Evolutionary conservation across 2,113 vertebrate species (phyloP), one percentile per base, ranked within the genome.

Genomic region (Chunga burmeisteri): DNA sequence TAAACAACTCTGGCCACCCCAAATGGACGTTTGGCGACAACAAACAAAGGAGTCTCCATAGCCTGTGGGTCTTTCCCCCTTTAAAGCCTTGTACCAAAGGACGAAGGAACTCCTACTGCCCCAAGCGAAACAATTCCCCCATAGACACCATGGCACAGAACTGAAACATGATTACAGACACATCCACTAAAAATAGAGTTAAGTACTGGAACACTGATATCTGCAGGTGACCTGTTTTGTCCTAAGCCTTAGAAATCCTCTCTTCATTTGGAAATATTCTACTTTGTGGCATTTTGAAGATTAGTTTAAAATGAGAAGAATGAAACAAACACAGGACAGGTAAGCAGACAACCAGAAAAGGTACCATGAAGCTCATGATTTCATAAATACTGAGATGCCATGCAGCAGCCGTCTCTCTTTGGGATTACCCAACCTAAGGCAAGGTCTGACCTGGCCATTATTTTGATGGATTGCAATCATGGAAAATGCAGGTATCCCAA

Each of bases 391-490:
- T 70, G 62, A 91, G 80, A 72, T 87, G 61, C 56, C 52, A 65
- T 89, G 66, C 23, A 93, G 62, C 49, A 93, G 62, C 49, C 70
- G 66, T 52, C 36, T 92, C 78, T 81, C 91, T 44, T 62, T 77
- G 71, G 84, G 88, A 95, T 61, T 75, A 70, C 70, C 66, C 81
- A 93, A 26, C 25, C 66, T 29, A 62, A 89, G 74, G 81, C 27
- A 86, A 96, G 89, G 84, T 82, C 91, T 93, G 78, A 65, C 58
- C 81, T 77, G 58, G 78, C 50, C 50, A 10, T 95, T 95, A 86
- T 68, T 95, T 77, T 93, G 87, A 95, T 77, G 71, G 91, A 96
- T 16, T 94, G 58, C 66, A 82, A 81, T 77, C 66, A 80, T 58
- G 71, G 78, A 96, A 95, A 95, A 85, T 0, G 3, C 47, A 91